Evolutionary conservation across 2,888 invertebrate species (phyloP), one percentile per base, ranked within the genome.

Genomic region (Ectemnius continuus): DNA sequence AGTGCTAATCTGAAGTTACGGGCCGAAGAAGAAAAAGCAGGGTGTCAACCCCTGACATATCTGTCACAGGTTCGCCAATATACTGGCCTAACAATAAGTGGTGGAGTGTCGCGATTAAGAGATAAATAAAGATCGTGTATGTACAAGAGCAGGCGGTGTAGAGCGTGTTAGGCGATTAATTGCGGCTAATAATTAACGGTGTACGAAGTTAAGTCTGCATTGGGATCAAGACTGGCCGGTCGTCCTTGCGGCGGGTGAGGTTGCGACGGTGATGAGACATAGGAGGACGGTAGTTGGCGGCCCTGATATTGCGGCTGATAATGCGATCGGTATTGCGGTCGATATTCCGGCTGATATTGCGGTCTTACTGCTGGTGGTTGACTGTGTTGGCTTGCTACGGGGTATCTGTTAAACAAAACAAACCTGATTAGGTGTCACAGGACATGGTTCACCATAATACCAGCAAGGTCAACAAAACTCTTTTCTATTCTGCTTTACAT

Each of bases 211-310:
- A 82, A 46, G 8, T 80, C 86, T 73, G 94, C 93, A 87, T 92
- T 93, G 58, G 95, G 93, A 86, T 96, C 95, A 76, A 95, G 93
- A 87, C 95, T 96, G 78, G 95, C 94, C 0, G 96, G 95, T 89
- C 96, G 95, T 18, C 94, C 94, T 65, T 86, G 82, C 13, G 63
- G 26, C 23, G 36, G 66, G 23, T 23, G 23, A n/a, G 46, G 63
- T 46, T 73, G 74, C 23, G 73, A 62, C 47, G 75, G 62, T n/a
- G 70, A 4, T 11, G 69, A 67, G 8, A 81, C 76, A 63, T 82
- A 84, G 67, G 76, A 66, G 18, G 84, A 65, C 87, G 87, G 88
- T 58, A 88, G 88, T 71, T 84, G 88, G 67, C 86, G 89, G 52
- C 87, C 87, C 67, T 86, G 86, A 80, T 89, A 91, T 85, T 88